Conservation (phyloP, 23 tunicate genomes). For the Phallusia fumigata region DNA sequence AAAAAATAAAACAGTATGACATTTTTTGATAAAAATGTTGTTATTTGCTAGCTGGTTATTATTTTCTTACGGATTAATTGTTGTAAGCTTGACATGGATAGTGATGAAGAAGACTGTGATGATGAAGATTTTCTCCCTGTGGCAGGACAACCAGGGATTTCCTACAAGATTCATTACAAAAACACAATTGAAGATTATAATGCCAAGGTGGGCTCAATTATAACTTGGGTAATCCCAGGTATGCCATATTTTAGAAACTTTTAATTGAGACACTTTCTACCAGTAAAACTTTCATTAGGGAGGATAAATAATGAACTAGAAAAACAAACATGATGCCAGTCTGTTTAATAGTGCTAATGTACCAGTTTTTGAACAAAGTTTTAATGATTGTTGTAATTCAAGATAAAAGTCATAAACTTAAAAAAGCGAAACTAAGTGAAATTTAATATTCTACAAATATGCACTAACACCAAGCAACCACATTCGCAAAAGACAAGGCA, state of each 20-base stretch:
- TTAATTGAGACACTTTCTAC: too few relatives aligned
- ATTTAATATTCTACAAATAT: neutral
- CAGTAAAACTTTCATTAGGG: too few relatives aligned
- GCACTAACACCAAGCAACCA: neutral
- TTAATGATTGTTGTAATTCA: too few relatives aligned
- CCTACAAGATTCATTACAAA: slow-evolving; percentile 67
- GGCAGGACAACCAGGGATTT: slow-evolving; percentile 72
- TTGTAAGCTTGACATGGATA: neutral
- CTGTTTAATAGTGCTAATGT: neutral
- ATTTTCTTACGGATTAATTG: neutral
- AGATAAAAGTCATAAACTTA: neutral
- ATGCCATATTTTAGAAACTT: too few relatives aligned
- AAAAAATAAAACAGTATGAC: neutral
- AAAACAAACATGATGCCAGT: too few relatives aligned
- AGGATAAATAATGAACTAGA: too few relatives aligned
- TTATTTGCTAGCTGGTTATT: neutral
- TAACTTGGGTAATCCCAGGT: neutral
- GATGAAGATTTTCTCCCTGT: slow-evolving; percentile 66
- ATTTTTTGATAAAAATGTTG: neutral
- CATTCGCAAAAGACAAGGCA: neutral
- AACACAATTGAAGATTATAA: slow-evolving; percentile 82
- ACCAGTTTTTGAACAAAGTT: neutral
- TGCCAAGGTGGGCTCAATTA: slow-evolving; percentile 17
- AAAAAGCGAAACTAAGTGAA: neutral
- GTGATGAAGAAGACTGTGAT: neutral